Conservation (phyloP, 2,113 vertebrate species). For the Podiceps cristatus region DNA sequence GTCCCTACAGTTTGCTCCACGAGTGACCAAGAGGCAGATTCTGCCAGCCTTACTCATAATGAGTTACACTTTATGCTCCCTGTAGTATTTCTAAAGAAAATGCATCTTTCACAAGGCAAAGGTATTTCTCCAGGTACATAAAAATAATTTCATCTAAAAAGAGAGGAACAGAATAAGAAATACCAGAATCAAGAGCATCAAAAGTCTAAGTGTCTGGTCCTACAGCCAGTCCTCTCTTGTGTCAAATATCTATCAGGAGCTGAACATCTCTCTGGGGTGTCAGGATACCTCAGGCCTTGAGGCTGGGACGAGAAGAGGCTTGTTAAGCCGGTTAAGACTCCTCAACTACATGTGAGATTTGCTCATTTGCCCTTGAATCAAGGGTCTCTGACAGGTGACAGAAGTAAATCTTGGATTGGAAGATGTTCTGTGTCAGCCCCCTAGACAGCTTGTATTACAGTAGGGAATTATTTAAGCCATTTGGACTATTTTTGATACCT, state of each 20-base stretch:
- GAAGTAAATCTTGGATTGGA: constrained; percentile 75
- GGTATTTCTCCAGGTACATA: background rate
- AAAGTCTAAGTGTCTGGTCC: background rate
- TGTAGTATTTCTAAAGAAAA: background rate
- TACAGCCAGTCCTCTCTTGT: background rate
- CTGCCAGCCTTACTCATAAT: background rate
- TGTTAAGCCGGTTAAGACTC: constrained; percentile 66
- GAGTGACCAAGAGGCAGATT: fast-evolving
- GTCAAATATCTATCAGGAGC: constrained; percentile 45
- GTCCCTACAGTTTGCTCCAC: background rate
- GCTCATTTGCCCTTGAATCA: constrained; percentile 74
- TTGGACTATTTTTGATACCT: constrained; percentile 72
- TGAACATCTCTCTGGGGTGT: constrained; percentile 26
- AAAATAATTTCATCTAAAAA: background rate
- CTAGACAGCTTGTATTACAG: constrained; percentile 65
- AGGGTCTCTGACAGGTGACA: constrained; percentile 77
- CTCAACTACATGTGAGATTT: constrained; percentile 53
- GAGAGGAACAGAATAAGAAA: background rate
- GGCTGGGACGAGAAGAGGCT: background rate
- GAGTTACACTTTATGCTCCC: background rate
- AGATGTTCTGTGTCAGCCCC: constrained; percentile 71
- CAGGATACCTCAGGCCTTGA: constrained; percentile 33
- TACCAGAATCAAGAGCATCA: background rate
- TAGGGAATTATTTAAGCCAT: constrained; percentile 74
- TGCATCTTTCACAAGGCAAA: background rate